phyloP scores from a whole-genome alignment of 1,140 invertebrate species.

The Conus ventricosus region DNA sequence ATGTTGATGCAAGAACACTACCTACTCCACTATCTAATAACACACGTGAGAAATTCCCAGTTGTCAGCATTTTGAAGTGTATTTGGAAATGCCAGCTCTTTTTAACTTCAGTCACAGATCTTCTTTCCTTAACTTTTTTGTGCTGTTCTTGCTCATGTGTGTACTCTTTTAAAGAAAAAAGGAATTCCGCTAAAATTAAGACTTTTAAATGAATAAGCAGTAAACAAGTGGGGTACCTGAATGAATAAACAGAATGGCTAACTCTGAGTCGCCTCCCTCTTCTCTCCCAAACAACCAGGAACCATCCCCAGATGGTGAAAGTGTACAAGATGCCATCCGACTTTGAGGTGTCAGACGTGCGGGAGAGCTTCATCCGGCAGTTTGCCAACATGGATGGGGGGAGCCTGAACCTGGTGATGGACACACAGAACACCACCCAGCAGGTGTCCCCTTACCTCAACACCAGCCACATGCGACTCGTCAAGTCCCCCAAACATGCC shows the following conservation, averaged over 20 bases:
- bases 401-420: conserved; percentile 62
- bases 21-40: too few species aligned
- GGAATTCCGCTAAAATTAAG: too few species aligned
- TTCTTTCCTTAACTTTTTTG: background rate
- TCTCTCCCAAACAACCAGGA: conserved; percentile 69
- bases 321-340: conserved; percentile 96
- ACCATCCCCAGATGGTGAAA: conserved; percentile 98
- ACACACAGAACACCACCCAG: conserved; percentile 58
- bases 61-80: too few species aligned
- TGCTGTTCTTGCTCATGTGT: too few species aligned
- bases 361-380: conserved; percentile 99
- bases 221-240: too few species aligned
- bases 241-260: too few species aligned
- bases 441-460: conserved; percentile 54
- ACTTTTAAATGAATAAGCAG: too few species aligned
- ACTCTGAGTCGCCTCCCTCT: too few species aligned
- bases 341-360: conserved; percentile 96
- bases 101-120: background rate
- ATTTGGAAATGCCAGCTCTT: too few species aligned
- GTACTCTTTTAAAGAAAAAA: too few species aligned
- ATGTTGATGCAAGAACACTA: too few species aligned
- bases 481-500: conserved; percentile 53
- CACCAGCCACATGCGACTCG: conserved; percentile 56
- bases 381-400: conserved; percentile 78
- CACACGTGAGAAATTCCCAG: too few species aligned